phyloP scores from a whole-genome alignment of 2,888 invertebrate species.

The Drosophila demipolita region DNA sequence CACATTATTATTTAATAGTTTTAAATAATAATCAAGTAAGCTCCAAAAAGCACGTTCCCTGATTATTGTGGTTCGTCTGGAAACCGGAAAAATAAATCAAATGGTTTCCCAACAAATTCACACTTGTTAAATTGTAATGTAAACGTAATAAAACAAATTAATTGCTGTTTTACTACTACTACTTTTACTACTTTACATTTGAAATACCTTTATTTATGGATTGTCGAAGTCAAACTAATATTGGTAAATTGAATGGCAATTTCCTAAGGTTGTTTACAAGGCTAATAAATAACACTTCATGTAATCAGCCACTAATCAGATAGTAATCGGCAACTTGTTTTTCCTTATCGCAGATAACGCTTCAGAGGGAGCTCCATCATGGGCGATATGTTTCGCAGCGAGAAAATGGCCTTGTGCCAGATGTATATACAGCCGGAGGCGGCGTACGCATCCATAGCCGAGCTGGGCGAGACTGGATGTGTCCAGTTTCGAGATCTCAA shows the following conservation, averaged over 20 bases:
- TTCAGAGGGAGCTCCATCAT: constrained; percentile 84
- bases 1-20: too few relatives aligned
- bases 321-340: constrained; percentile 51
- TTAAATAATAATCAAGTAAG: too few relatives aligned
- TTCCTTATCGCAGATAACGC: constrained; percentile 42
- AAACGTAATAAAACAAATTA: background rate
- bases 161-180: background rate
- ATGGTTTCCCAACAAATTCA: background rate
- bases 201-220: constrained; percentile 30
- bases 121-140: background rate
- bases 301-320: constrained; percentile 52
- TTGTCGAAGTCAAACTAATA: constrained; percentile 5
- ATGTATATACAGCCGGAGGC: constrained; percentile 98
- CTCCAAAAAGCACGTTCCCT: too few relatives aligned
- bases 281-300: constrained; percentile 57
- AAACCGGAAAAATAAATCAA: background rate
- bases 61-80: background rate
- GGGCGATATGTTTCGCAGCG: constrained; percentile 95
- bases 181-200: constrained; percentile 2
- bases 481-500: constrained; percentile 98
- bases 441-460: constrained; percentile 96
- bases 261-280: constrained; percentile 9
- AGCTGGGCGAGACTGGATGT: constrained; percentile 96
- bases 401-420: constrained; percentile 96
- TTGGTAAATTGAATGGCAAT: constrained; percentile 19